These are phyloP conservation scores for Ernsta delagoae DNA, from an alignment of 2,888 invertebrate species.

Conservation along the genomic window DNA sequence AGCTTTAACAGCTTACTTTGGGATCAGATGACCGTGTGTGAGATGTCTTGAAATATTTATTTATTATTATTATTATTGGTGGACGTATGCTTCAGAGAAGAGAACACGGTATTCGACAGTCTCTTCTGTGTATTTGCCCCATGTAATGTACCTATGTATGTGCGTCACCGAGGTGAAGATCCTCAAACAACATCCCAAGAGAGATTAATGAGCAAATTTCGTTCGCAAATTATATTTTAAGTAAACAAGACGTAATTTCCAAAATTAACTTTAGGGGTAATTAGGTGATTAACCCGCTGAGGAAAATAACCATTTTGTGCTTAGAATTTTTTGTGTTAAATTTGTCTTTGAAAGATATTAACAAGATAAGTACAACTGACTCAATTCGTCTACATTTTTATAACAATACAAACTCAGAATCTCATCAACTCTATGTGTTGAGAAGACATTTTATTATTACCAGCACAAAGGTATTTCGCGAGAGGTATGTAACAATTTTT, in stretches of 20 bases:
- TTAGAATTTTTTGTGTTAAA: not conserved
- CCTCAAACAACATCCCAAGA: constrained; percentile 2
- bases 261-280: not conserved
- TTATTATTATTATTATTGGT: too few species aligned
- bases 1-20: too few species aligned
- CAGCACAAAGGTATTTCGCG: not conserved
- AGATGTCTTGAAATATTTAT: too few species aligned
- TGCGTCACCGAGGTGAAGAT: not conserved
- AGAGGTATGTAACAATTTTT: not conserved
- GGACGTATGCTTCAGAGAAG: too few species aligned
- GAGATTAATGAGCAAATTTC: not conserved
- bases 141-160: not conserved
- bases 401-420: not conserved
- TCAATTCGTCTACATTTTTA: not conserved
- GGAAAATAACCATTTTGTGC: not conserved
- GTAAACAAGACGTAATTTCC: not conserved
- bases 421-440: not conserved
- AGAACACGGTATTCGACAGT: too few species aligned
- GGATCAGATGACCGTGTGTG: too few species aligned
- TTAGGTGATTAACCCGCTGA: not conserved
- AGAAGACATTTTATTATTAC: not conserved
- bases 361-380: too few species aligned
- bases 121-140: too few species aligned
- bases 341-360: too few species aligned
- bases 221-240: not conserved